Percentiles rank a stretch among this genome's conserved stretches.
phyloP scores from a whole-genome alignment of 2,113 vertebrate species.

The Alaudala cheleensis region DNA sequence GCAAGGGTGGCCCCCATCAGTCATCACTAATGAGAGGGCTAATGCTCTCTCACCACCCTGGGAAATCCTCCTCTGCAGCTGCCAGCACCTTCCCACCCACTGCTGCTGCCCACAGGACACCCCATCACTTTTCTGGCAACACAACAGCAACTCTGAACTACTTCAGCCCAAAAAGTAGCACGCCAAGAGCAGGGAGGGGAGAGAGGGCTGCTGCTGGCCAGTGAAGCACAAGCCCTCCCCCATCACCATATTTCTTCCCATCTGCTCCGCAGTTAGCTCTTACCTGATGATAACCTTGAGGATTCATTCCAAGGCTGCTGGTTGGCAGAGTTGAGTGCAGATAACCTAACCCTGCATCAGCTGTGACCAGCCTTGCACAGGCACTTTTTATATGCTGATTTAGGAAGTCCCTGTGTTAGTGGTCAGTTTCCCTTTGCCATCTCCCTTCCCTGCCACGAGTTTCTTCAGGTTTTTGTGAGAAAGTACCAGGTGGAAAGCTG shows the following conservation, averaged over 20 bases:
- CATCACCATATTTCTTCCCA: slow-evolving; percentile 49
- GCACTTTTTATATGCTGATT: background rate
- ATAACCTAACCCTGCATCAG: background rate
- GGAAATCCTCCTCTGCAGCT: background rate
- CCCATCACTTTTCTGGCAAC: background rate
- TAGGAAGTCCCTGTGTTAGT: background rate
- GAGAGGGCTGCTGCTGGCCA: background rate
- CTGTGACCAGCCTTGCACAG: background rate
- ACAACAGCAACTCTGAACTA: background rate
- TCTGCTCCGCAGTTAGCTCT: slow-evolving; percentile 12
- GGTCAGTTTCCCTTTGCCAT: background rate
- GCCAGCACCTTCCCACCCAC: background rate
- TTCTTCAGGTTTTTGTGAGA: background rate
- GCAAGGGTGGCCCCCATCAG: background rate
- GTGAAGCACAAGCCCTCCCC: background rate
- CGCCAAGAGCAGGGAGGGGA: rapidly evolving
- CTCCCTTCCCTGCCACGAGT: rapidly evolving
- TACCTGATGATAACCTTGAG: slow-evolving; percentile 35
- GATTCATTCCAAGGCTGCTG: background rate
- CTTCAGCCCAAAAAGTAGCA: background rate
- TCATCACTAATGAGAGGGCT: background rate
- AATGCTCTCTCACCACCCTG: background rate
- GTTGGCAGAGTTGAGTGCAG: background rate
- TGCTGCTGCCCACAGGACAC: background rate
- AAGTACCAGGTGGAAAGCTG: background rate